Conservation (phyloP, 2,113 vertebrate genomes). For the Dicentrarchus labrax region DNA sequence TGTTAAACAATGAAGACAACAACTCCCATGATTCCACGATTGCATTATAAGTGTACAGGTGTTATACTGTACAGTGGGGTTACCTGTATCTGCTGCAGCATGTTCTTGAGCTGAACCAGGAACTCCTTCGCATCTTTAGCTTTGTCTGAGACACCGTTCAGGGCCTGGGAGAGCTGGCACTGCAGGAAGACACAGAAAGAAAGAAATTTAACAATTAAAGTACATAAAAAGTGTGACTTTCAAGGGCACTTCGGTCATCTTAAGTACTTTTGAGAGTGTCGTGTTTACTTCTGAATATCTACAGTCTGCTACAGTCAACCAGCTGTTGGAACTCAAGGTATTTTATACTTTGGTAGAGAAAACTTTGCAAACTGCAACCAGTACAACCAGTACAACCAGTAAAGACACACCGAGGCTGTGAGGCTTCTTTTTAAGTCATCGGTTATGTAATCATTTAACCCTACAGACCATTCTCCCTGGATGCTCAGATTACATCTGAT, state of each 20-base stretch:
- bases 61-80: neutral
- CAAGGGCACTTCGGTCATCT: too few species aligned
- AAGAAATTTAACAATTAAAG: neutral
- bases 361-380: too few species aligned
- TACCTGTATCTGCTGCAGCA: conserved; percentile 98
- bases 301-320: too few species aligned
- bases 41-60: neutral
- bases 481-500: conserved; percentile 59
- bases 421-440: neutral
- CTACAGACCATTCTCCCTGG: neutral
- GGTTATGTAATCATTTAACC: conserved; percentile 43
- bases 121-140: conserved; percentile 99
- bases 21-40: too few species aligned
- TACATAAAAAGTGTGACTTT: neutral
- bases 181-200: conserved; percentile 67
- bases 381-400: conserved; percentile 26
- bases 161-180: conserved; percentile 96
- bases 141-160: conserved; percentile 97
- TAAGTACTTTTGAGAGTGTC: too few species aligned
- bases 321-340: too few species aligned
- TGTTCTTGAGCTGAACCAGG: conserved; percentile 95
- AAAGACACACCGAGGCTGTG: neutral
- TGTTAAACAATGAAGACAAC: too few species aligned
- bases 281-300: too few species aligned
- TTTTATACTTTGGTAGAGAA: too few species aligned